These are phyloP conservation scores for Pollenia griseotomentosa DNA, from an alignment of 2,888 invertebrate species.

Conservation along the genomic window DNA sequence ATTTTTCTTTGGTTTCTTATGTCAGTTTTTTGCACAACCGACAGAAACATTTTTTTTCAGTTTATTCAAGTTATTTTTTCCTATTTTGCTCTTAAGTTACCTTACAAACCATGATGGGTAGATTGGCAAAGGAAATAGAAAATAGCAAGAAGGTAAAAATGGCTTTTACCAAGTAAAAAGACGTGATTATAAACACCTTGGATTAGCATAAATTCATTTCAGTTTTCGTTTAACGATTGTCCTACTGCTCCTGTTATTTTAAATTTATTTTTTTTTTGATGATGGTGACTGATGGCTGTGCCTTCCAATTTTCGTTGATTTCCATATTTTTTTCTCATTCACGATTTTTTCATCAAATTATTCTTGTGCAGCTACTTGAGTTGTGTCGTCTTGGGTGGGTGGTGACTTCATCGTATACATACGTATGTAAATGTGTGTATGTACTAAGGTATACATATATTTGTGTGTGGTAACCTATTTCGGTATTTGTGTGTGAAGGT, in stretches of 20 bases:
- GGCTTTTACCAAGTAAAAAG: constrained; percentile 29
- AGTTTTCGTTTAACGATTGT: constrained; percentile 26
- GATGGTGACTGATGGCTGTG: constrained; percentile 47
- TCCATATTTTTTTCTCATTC: constrained; percentile 16
- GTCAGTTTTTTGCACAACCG: not conserved
- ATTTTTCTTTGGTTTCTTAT: not conserved
- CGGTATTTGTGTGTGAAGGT: not conserved
- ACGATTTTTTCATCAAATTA: constrained; percentile 44
- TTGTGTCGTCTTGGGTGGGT: constrained; percentile 11
- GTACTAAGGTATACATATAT: not conserved
- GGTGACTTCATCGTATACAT: not conserved
- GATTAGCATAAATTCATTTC: constrained; percentile 64
- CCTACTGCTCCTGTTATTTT: constrained; percentile 10
- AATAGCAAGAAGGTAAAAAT: constrained; percentile 37
- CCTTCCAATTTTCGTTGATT: constrained; percentile 30
- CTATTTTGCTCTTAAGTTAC: not conserved
- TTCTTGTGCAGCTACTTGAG: constrained; percentile 49
- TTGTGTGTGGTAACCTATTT: constrained; percentile 2
- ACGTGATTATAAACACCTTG: constrained; percentile 58
- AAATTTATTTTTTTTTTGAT: not conserved
- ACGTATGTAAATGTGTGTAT: not conserved
- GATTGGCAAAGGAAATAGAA: constrained; percentile 26
- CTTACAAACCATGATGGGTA: not conserved
- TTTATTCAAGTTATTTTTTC: constrained; percentile 6
- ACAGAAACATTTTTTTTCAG: constrained; percentile 12